Conservation (phyloP, 2,797 vertebrate genomes). For the Danionella dracula region DNA sequence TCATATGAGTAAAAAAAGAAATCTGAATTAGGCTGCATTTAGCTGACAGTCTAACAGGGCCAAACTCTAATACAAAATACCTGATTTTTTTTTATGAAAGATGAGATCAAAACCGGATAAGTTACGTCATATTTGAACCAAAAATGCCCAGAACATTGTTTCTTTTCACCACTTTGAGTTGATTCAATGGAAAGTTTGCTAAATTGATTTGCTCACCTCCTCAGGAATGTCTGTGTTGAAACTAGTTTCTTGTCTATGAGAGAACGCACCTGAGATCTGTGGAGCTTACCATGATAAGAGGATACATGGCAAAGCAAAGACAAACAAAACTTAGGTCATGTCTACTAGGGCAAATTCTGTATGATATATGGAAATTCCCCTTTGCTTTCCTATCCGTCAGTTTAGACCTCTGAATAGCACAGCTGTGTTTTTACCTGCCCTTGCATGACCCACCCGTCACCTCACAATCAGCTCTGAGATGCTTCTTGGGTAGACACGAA, state of each 20-base stretch:
- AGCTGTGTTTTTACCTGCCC: conserved; percentile 21
- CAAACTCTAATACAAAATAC: too few relatives aligned
- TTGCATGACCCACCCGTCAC: conserved; percentile 1
- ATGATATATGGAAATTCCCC: not conserved
- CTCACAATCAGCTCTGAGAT: conserved; percentile 17
- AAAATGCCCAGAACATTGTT: too few relatives aligned
- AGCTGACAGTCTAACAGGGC: too few relatives aligned
- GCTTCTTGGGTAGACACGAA: conserved; percentile 14
- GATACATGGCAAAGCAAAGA: not conserved
- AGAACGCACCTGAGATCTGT: not conserved
- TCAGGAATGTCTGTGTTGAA: not conserved
- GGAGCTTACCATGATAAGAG: not conserved
- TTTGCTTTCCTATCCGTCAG: not conserved
- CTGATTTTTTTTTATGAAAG: too few relatives aligned
- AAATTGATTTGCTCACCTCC: too few relatives aligned
- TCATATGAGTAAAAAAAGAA: too few relatives aligned
- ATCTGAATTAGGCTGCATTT: too few relatives aligned
- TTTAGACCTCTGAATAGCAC: conserved; percentile 10
- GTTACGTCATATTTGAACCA: too few relatives aligned
- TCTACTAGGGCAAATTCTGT: conserved; percentile 1
- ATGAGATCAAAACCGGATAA: too few relatives aligned
- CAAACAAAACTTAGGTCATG: not conserved
- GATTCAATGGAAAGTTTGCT: too few relatives aligned
- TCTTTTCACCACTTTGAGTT: too few relatives aligned
- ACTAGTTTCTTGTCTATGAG: not conserved